These are phyloP conservation scores for Julus scandinavius DNA, from an alignment of 2,888 invertebrate genomes.

Conservation along the genomic window DNA sequence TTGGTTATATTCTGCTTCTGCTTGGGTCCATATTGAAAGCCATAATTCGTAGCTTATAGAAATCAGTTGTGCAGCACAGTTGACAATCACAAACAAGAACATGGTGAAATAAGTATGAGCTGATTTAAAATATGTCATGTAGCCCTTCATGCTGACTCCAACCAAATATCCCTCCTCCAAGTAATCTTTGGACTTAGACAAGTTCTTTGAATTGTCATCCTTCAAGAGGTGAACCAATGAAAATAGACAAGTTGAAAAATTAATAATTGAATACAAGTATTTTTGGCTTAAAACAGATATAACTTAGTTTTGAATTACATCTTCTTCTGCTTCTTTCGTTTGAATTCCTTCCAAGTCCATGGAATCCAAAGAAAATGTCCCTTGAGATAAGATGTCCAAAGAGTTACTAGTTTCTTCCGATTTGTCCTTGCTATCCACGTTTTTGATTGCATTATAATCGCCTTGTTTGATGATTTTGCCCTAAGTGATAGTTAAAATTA, in stretches of 20 bases:
- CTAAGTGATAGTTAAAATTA: slow-evolving; percentile 8
- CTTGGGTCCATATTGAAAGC: slow-evolving; percentile 65
- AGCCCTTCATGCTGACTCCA: slow-evolving; percentile 59
- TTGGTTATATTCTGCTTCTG: background rate
- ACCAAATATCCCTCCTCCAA: slow-evolving; percentile 62
- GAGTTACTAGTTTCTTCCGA: slow-evolving; percentile 45
- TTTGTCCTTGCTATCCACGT: slow-evolving; percentile 36
- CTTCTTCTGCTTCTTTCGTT: background rate
- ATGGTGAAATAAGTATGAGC: slow-evolving; percentile 71
- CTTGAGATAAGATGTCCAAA: slow-evolving; percentile 48
- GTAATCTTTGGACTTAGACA: slow-evolving; percentile 53
- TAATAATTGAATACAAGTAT: background rate
- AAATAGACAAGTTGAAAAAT: background rate
- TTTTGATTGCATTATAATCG: background rate
- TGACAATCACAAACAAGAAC: slow-evolving; percentile 67
- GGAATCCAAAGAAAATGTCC: slow-evolving; percentile 21
- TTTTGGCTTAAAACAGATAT: background rate
- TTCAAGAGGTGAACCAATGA: background rate
- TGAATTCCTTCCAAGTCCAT: slow-evolving; percentile 36
- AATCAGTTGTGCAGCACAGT: slow-evolving; percentile 64
- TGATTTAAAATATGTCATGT: slow-evolving; percentile 70
- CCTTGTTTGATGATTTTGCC: slow-evolving; percentile 48
- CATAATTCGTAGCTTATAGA: slow-evolving; percentile 67
- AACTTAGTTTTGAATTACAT: slow-evolving; percentile 27
- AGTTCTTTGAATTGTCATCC: slow-evolving; percentile 8